Base-by-base conservation (phyloP, 2,113 vertebrate species). In the Oncorhynchus tshawytscha region DNA sequence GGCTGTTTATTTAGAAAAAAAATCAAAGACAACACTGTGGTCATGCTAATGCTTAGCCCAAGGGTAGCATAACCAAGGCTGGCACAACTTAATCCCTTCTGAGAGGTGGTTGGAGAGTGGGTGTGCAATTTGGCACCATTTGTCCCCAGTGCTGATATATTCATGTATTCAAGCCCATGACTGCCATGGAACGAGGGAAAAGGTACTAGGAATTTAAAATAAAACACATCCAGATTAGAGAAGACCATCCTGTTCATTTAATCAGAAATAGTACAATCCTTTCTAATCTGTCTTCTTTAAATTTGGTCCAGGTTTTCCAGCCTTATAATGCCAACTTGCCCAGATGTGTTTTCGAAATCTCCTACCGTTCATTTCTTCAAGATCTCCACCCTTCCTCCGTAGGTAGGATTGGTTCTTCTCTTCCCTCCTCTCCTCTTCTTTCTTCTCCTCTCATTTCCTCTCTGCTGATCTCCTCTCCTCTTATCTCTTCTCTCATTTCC, bases 101-200 rank as follows among this genome's bases (percentile, higher is more conserved):
- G 25, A 70, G 22, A 16, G 27, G 70, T 66, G 29, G 27, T 18
- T n/a, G 9, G 57, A 31, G 67, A 70, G 71, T 71, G 71, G 67
- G 71, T 59, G 71, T 66, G 71, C 67, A 9, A 24, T 39, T 66
- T 77, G 79, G 71, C 79, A 70, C 49, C 45, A 65, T 70, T 24
- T 71, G 39, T 27, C 45, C 39, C 57, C 65, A 16, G 71, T 74
- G 71, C 45, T 74, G 31, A 77, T 65, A 74, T 81, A 81, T 77
- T 81, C 75, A 77, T 74, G 64, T 74, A 77, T 81, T 81, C 71
- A 74, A 62, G 59, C 71, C 66, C 45, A 57, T 77, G 73, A 81
- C 77, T 81, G 71, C 59, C 70, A 57, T 48, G 71, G 67, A 77
- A 70, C 49, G 77, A 62, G 31, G 31, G 64, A 18, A 67, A 76